These are phyloP conservation scores for Bellardia pandia DNA, from an alignment of 2,888 invertebrate species.

Conservation along the genomic window DNA sequence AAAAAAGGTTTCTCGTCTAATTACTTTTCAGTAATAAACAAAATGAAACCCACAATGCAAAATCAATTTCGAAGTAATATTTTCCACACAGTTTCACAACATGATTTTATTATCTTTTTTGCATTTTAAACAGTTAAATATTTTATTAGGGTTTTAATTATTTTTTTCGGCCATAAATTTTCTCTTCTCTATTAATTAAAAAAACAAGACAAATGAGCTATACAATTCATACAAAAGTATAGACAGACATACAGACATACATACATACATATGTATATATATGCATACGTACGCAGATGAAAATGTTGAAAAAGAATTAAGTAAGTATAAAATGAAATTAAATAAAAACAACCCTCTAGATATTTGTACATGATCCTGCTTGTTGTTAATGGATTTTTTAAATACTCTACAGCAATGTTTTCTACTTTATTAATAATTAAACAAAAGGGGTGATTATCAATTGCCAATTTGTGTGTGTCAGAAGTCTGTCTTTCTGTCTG, in stretches of 20 bases:
- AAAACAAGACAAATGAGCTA: slow-evolving; percentile 15
- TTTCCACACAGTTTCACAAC: background rate
- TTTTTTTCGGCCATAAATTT: slow-evolving; percentile 12
- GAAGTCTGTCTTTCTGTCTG: slow-evolving; percentile 7
- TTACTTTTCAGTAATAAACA: background rate
- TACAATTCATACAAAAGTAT: background rate
- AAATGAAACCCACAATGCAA: slow-evolving; percentile 56
- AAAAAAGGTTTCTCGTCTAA: slow-evolving; percentile 22
- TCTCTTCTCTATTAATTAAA: slow-evolving; percentile 47
- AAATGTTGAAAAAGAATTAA: background rate
- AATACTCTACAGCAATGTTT: slow-evolving; percentile 17
- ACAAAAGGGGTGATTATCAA: slow-evolving; percentile 64
- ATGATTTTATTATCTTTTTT: no score
- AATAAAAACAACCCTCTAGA: slow-evolving; percentile 68
- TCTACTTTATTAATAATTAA: slow-evolving; percentile 39
- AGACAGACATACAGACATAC: background rate
- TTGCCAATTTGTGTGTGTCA: slow-evolving; percentile 36
- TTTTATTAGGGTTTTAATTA: slow-evolving; percentile 17
- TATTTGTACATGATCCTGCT: slow-evolving; percentile 48
- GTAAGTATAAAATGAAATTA: slow-evolving; percentile 43
- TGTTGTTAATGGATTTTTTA: slow-evolving; percentile 10
- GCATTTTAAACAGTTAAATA: slow-evolving; percentile 21
- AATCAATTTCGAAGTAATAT: slow-evolving; percentile 65
- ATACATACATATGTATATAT: no score
- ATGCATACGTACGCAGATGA: background rate